Conservation (phyloP, 2,113 vertebrate genomes). For the Calidris pugnax region DNA sequence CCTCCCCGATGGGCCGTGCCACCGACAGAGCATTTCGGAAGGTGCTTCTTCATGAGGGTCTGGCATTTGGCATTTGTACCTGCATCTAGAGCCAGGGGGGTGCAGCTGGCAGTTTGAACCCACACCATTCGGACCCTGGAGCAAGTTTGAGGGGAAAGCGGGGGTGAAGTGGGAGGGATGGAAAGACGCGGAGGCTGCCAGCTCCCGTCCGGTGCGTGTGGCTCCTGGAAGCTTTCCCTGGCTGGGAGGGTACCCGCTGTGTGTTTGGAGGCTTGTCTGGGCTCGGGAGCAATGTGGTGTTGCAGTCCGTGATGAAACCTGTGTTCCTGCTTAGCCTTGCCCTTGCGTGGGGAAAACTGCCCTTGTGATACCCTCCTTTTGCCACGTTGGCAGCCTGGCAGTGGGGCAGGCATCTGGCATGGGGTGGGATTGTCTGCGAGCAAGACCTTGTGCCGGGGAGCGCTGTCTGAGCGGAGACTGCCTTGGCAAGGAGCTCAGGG, state of each 20-base stretch:
- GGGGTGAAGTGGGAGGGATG: not conserved
- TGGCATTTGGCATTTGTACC: not conserved
- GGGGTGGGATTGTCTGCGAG: not conserved
- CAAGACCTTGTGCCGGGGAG: not conserved
- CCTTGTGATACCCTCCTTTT: not conserved
- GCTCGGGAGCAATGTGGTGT: not conserved
- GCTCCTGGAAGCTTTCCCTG: not conserved
- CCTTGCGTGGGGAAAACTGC: not conserved
- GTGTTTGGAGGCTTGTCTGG: not conserved
- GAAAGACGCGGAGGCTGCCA: not conserved
- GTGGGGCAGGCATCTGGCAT: not conserved
- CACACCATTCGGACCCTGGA: not conserved
- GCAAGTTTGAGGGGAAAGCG: not conserved
- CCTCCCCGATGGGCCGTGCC: not conserved
- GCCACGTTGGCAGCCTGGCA: not conserved
- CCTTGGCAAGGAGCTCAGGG: conserved; percentile 13
- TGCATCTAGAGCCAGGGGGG: not conserved
- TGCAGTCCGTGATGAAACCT: not conserved
- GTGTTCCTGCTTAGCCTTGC: not conserved
- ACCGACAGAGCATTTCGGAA: not conserved
- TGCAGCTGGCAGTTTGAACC: not conserved
- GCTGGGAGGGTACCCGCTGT: not conserved
- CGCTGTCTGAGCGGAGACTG: not conserved
- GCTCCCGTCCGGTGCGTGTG: not conserved
- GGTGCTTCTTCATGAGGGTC: not conserved